These are phyloP conservation scores for Xenopus laevis DNA, from an alignment of 2,113 vertebrate genomes.

Conservation along the genomic window DNA sequence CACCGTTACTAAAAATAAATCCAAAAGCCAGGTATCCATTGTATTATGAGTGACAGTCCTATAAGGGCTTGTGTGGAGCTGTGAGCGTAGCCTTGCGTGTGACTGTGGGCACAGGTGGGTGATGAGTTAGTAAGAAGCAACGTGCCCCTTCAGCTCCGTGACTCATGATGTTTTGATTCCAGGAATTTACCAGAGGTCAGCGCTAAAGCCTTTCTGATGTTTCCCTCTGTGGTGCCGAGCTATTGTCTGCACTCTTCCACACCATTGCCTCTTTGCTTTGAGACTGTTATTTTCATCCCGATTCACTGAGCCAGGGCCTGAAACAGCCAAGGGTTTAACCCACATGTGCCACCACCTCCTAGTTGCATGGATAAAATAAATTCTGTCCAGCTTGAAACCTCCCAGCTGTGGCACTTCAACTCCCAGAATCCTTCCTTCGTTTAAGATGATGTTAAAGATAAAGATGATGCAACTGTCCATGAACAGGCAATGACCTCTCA, in stretches of 20 bases:
- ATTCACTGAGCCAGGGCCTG: neutral
- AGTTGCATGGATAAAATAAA: too few species aligned
- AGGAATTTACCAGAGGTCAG: conserved; percentile 26
- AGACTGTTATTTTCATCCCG: neutral
- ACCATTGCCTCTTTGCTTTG: conserved; percentile 6
- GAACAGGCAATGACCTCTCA: too few species aligned
- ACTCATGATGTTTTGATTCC: conserved; percentile 29
- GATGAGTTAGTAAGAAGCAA: conserved; percentile 9
- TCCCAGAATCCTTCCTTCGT: too few species aligned
- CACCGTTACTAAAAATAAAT: too few species aligned
- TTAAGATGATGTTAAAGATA: too few species aligned
- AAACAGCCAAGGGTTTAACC: conserved; percentile 6
- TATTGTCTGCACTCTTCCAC: conserved; percentile 29
- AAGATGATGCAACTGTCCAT: too few species aligned
- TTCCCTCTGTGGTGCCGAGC: neutral
- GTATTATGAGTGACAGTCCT: too few species aligned
- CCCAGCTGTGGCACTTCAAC: too few species aligned
- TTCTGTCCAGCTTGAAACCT: too few species aligned
- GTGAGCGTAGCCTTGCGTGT: neutral
- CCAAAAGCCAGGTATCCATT: too few species aligned
- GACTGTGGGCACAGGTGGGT: conserved; percentile 5
- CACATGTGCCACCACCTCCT: neutral
- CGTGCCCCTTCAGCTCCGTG: neutral
- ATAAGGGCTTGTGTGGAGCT: too few species aligned
- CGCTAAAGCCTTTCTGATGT: conserved; percentile 16